These are phyloP conservation scores for Apamea monoglypha DNA, from an alignment of 2,888 invertebrate species.

Conservation along the genomic window DNA sequence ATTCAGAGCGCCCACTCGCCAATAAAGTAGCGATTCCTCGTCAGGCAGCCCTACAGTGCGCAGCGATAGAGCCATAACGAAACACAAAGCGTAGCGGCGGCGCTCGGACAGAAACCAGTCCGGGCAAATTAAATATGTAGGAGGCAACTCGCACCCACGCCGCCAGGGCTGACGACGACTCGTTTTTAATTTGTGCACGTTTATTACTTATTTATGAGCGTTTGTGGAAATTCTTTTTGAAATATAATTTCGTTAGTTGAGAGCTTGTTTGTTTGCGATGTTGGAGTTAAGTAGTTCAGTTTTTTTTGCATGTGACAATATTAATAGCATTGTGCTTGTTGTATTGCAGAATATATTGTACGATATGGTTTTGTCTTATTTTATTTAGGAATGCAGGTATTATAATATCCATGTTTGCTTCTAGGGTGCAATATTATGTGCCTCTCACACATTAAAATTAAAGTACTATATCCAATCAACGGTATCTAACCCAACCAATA, in stretches of 20 bases:
- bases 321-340: background rate
- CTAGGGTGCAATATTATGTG: background rate
- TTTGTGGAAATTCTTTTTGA: conserved; percentile 50
- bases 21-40: conserved; percentile 78
- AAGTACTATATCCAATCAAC: background rate
- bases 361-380: background rate
- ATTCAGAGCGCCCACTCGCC: conserved; percentile 70
- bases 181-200: conserved; percentile 59
- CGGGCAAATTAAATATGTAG: conserved; percentile 90
- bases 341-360: background rate
- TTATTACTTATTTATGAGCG: conserved; percentile 59
- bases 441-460: background rate
- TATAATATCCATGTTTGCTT: background rate
- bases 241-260: conserved; percentile 47
- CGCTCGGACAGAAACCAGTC: conserved; percentile 88
- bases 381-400: background rate
- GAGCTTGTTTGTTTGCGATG: conserved; percentile 29
- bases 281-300: conserved; percentile 9
- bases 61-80: conserved; percentile 88
- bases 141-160: conserved; percentile 87
- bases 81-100: conserved; percentile 85
- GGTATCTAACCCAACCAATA: background rate
- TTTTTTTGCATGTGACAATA: background rate
- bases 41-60: conserved; percentile 72
- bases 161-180: conserved; percentile 54